Evolutionary conservation across 2,113 vertebrate species (phyloP), one percentile per base, ranked within the genome.

Genomic region (Bathybates hornii): DNA sequence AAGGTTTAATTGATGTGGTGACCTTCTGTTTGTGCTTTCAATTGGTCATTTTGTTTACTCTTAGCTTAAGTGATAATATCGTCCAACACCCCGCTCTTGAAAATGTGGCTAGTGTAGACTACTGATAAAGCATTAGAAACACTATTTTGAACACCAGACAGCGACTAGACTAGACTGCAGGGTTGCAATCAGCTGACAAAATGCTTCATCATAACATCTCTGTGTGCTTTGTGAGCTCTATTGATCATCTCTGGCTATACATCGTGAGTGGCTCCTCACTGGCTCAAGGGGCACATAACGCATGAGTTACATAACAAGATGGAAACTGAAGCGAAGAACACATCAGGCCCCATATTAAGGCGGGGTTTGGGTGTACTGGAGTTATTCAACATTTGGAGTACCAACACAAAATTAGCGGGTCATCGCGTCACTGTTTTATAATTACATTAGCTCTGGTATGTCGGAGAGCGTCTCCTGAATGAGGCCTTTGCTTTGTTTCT

Each of bases 371-470:
- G 63, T 63, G 84, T 79, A 34, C 84, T 90, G 68, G 9, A 56
- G 48, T 90, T 91, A 85, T 89, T 89, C 89, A 93, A 90, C 84
- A 89, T 89, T 88, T 87, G 80, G 83, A 94, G 80, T 68, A 87
- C 63, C 50, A 84, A 59, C 29, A 71, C 87, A 53, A 68, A 68
- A 90, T 89, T 66, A 81, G 84, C 32, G 76, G 78, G 81, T 80
- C 80, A 90, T 81, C 12, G n/a, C 84, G n/a, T 90, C 83, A 87
- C 83, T 45, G 43, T 87, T 90, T 90, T 88, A 66, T 92, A 91
- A 95, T 92, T 90, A 83, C 90, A 94, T 95, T 94, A 86, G 89
- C 84, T 82, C 84, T 93, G 89, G 86, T 92, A 87, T 91, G 84
- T 91, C 92, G 87, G 82, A 85, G 81, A 57, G 84, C 66, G 68